Conservation (phyloP, 2,113 vertebrate genomes). For the Mugil cephalus region DNA sequence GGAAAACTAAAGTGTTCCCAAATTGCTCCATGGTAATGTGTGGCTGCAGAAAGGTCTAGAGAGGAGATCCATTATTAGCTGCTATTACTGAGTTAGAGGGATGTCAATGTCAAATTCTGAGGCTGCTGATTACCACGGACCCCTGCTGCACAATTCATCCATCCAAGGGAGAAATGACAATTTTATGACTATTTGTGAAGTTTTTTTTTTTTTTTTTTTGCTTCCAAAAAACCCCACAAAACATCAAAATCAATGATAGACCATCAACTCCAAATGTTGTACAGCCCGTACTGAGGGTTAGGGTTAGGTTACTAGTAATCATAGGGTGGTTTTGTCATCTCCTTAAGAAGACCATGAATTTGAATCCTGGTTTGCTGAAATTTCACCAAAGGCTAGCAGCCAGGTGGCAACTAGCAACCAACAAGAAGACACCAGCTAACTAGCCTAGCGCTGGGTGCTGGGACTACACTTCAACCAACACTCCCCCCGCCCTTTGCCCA, state of each 20-base stretch:
- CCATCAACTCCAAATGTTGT: background rate
- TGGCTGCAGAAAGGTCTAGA: conserved; percentile 11
- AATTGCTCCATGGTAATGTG: conserved; percentile 3
- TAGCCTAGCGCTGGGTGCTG: no score
- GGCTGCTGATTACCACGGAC: background rate
- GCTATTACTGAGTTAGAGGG: conserved; percentile 18
- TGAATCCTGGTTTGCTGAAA: no score
- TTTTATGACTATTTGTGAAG: background rate
- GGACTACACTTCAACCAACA: no score
- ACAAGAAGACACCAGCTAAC: no score
- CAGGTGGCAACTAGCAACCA: no score
- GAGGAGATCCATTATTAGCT: conserved; percentile 19
- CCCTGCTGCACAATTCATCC: background rate
- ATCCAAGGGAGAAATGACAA: background rate
- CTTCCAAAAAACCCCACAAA: background rate
- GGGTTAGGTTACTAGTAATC: no score
- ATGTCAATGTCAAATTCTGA: conserved; percentile 12
- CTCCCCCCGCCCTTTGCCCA: no score
- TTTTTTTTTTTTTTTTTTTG: no score
- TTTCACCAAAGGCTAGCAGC: no score
- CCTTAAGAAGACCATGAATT: no score
- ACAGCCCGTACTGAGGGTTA: no score
- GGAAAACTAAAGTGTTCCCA: conserved; percentile 39
- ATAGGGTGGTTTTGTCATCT: no score
- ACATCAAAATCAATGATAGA: background rate